Percentiles rank a stretch among this genome's conserved stretches.
Evolutionary conservation across 2,888 invertebrate species (phyloP).

Genomic region (Brachynemurus nebulosus): DNA sequence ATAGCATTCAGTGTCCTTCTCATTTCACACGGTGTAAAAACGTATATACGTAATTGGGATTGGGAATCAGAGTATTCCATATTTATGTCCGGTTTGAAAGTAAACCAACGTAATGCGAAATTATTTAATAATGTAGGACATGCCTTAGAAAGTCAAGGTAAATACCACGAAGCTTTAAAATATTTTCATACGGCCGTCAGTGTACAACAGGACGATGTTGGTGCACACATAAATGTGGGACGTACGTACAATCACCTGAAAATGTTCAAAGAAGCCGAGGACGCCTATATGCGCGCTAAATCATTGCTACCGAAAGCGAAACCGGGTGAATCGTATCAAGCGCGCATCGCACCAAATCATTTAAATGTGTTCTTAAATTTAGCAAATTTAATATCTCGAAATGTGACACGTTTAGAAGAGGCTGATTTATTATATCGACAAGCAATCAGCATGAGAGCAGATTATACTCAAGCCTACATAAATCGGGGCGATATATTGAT

Average conservation of each 20-base stretch:
- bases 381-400: constrained; percentile 87
- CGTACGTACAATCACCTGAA: constrained; percentile 87
- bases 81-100: constrained; percentile 79
- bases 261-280: constrained; percentile 78
- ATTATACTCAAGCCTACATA: constrained; percentile 92
- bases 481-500: constrained; percentile 93
- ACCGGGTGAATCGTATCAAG: constrained; percentile 89
- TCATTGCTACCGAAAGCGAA: constrained; percentile 80
- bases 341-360: constrained; percentile 90
- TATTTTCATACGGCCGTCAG: constrained; percentile 87
- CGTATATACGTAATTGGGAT: constrained; percentile 78
- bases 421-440: constrained; percentile 88
- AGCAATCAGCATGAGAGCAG: constrained; percentile 94
- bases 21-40: constrained; percentile 69
- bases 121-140: constrained; percentile 96
- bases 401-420: constrained; percentile 81
- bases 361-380: constrained; percentile 91
- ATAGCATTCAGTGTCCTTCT: constrained; percentile 50
- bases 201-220: constrained; percentile 92
- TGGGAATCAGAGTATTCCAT: constrained; percentile 89
- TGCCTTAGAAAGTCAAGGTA: constrained; percentile 68
- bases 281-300: constrained; percentile 82
- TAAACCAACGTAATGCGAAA: constrained; percentile 86
- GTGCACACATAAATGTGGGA: constrained; percentile 94
- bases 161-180: constrained; percentile 62